A percentile compares a stretch with the other conserved stretches of the same genome.
phyloP scores from a whole-genome alignment of 2,888 invertebrate genomes.

The Protonemura montana region DNA sequence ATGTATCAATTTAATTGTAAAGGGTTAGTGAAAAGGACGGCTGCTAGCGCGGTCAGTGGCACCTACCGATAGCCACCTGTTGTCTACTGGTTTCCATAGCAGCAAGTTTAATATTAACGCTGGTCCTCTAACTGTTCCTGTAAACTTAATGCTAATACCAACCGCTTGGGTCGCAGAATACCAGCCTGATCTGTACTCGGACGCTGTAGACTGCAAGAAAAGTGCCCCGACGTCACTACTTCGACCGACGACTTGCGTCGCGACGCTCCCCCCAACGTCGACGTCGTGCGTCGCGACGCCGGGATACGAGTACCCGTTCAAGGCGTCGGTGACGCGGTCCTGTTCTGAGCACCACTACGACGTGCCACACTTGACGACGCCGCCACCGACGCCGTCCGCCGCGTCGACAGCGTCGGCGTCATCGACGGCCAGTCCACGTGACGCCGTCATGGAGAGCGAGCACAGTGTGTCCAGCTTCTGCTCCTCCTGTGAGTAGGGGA shows the following conservation, averaged over 20 bases:
- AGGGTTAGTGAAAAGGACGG: no score
- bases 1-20: no score
- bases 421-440: constrained; percentile 50
- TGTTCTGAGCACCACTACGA: constrained; percentile 89
- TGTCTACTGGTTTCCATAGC: no score
- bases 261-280: constrained; percentile 65
- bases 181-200: constrained; percentile 87
- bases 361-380: constrained; percentile 78
- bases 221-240: constrained; percentile 60
- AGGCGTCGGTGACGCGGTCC: constrained; percentile 62
- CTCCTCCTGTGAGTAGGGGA: constrained; percentile 56
- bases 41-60: no score
- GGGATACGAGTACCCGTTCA: constrained; percentile 84
- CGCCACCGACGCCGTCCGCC: constrained; percentile 56
- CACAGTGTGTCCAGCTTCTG: constrained; percentile 57
- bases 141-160: no score
- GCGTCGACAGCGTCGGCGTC: constrained; percentile 47
- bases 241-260: constrained; percentile 61
- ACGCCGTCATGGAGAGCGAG: constrained; percentile 57
- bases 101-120: no score
- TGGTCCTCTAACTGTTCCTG: no score
- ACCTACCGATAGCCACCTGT: no score
- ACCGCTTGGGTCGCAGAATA: no score
- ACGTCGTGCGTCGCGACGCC: constrained; percentile 64
- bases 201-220: constrained; percentile 77